These are phyloP conservation scores for Lucilia cuprina DNA, from an alignment of 1,140 invertebrate genomes.

Conservation along the genomic window DNA sequence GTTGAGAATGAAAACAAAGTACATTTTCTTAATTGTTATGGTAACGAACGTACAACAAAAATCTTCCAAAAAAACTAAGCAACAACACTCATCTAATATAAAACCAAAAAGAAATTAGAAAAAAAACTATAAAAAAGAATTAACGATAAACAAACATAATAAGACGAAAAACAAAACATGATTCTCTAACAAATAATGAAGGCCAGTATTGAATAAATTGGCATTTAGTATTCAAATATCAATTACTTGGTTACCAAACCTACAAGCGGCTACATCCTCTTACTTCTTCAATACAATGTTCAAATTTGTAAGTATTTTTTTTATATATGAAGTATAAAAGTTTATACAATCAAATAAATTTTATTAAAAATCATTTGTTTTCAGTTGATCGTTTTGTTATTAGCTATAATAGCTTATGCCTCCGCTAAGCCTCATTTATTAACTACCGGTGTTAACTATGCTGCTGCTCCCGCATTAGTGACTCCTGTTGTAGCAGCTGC, in stretches of 20 bases:
- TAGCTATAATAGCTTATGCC: neutral
- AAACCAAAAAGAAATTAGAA: neutral
- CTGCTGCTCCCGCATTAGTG: constrained; percentile 9
- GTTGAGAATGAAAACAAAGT: too few relatives aligned
- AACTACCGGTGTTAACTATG: constrained; percentile 7
- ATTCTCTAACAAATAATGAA: neutral
- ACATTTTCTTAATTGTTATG: too few relatives aligned
- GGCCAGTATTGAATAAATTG: neutral
- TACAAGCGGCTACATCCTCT: neutral
- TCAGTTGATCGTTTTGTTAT: neutral
- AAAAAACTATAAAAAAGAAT: neutral
- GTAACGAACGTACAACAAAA: too few relatives aligned
- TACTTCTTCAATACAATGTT: neutral
- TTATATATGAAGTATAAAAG: neutral
- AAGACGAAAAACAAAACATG: too few relatives aligned
- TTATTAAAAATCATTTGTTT: neutral
- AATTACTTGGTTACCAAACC: neutral
- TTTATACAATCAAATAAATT: neutral
- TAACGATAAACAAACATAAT: too few relatives aligned
- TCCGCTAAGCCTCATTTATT: constrained; percentile 15
- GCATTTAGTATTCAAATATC: neutral
- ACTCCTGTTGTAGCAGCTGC: neutral
- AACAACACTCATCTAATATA: too few relatives aligned
- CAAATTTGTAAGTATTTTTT: constrained; percentile 11
- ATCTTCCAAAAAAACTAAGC: too few relatives aligned